Evolutionary conservation across 2,888 invertebrate genomes (phyloP), one percentile per base, ranked within the genome.

Genomic region (Yponomeuta cagnagella): DNA sequence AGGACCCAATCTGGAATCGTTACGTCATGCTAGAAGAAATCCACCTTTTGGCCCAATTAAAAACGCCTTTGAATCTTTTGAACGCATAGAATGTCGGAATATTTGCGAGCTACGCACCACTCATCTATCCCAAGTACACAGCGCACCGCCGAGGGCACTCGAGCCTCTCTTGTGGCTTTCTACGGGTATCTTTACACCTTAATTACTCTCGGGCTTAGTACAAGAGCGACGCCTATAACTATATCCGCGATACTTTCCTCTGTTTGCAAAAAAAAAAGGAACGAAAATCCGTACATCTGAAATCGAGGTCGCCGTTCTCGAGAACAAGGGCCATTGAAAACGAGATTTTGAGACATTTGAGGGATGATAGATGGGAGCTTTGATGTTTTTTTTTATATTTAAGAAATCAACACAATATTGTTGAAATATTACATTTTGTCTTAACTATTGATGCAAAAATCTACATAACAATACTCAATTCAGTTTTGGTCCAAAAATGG

Each of bases 181-280:
- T 89, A 88, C 82, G 88, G 89, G 85, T 90, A 91, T 90, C 91
- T 89, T 90, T 90, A 87, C 90, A 89, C 91, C 89, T 90, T 92
- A 91, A 92, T 91, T 90, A 90, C 88, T 86, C 87, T 85, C 81
- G 74, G 82, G 83, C 80, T 78, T 80, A 76, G 79, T 78, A 83
- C 80, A 86, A 87, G 88, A 83, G 85, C 83, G 83, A 72, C 69
- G 69, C 72, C 69, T 73, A 73, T 71, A 58, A 58, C 52, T 58
- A 58, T 58, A 58, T 58, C 43, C 43, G 43, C 73, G 70, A 63
- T 63, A 30, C 65, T 72, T 48, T 48, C 33, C 48, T 23, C 63
- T 63, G 23, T 70, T 33, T 10, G 8, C 48, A n/a, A 23, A 70
- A 69, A 23, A 23, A 69, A 8, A 71, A 71, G 69, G 71, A 70